Evolutionary conservation across 2,888 invertebrate species (phyloP).

Genomic region (Argyresthia goedartella): DNA sequence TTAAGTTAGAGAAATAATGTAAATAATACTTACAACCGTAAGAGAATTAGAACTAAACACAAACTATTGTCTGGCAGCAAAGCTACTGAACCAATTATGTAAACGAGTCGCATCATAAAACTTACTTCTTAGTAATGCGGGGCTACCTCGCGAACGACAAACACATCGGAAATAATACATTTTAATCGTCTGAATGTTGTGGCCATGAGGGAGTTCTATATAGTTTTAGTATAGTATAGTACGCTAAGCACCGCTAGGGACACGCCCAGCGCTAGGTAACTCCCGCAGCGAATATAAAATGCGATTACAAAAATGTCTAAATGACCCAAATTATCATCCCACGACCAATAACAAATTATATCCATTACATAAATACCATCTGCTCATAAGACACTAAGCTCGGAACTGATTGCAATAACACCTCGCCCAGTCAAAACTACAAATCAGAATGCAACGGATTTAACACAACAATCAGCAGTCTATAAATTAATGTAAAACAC

Average conservation of each 20-base stretch:
- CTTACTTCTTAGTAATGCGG: slow-evolving; percentile 13
- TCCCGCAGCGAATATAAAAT: background rate
- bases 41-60: slow-evolving; percentile 25
- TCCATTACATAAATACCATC: too few relatives aligned
- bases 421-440: too few relatives aligned
- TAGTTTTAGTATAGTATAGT: too few relatives aligned
- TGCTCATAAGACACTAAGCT: too few relatives aligned
- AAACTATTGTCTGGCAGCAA: slow-evolving; percentile 58
- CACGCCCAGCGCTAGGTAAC: too few relatives aligned
- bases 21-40: slow-evolving; percentile 28
- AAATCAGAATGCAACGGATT: too few relatives aligned
- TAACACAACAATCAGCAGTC: background rate
- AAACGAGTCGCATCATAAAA: slow-evolving; percentile 44
- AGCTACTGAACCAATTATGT: slow-evolving; percentile 30
- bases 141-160: background rate
- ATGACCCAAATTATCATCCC: background rate
- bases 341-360: too few relatives aligned
- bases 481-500: background rate
- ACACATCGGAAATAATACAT: too few relatives aligned
- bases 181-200: background rate
- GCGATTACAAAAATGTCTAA: background rate
- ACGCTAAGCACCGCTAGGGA: too few relatives aligned
- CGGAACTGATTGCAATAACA: too few relatives aligned
- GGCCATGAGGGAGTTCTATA: too few relatives aligned
- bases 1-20: too few relatives aligned